Percentiles rank a stretch among this genome's conserved stretches.
Evolutionary conservation across 37 sponge, comb jelly and placozoan species (phyloP).

Genomic region (Hormiphora californensis): DNA sequence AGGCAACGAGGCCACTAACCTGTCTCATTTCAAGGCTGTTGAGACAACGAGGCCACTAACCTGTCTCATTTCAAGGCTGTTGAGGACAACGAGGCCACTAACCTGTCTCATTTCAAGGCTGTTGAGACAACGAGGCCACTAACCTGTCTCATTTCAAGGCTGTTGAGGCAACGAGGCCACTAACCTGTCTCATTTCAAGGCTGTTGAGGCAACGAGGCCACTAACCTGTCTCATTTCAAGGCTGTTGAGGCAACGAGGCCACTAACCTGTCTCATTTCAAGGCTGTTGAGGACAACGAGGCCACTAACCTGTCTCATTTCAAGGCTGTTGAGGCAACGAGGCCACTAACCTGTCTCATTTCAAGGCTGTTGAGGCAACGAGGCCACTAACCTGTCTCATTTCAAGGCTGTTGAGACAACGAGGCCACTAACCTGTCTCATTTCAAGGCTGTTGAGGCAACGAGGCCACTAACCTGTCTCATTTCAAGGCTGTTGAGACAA

Average conservation of each 20-base stretch:
- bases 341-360: slow-evolving; percentile 84
- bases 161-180: slow-evolving; percentile 89
- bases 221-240: slow-evolving; percentile 77
- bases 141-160: slow-evolving; percentile 77
- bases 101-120: slow-evolving; percentile 78
- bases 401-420: slow-evolving; percentile 85
- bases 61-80: slow-evolving; percentile 80
- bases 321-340: slow-evolving; percentile 80
- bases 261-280: slow-evolving; percentile 79
- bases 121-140: slow-evolving; percentile 89
- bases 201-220: slow-evolving; percentile 91
- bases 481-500: slow-evolving; percentile 87
- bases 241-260: slow-evolving; percentile 87
- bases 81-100: slow-evolving; percentile 90
- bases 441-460: slow-evolving; percentile 84
- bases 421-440: slow-evolving; percentile 84
- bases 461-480: slow-evolving; percentile 82
- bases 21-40: slow-evolving; percentile 84
- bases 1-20: slow-evolving; percentile 85
- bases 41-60: slow-evolving; percentile 85
- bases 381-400: slow-evolving; percentile 85
- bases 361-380: slow-evolving; percentile 80
- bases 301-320: slow-evolving; percentile 84
- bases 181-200: slow-evolving; percentile 77
- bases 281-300: slow-evolving; percentile 82